Base-by-base conservation (phyloP, 1,140 invertebrate species). In the Hycleus phaleratus region DNA sequence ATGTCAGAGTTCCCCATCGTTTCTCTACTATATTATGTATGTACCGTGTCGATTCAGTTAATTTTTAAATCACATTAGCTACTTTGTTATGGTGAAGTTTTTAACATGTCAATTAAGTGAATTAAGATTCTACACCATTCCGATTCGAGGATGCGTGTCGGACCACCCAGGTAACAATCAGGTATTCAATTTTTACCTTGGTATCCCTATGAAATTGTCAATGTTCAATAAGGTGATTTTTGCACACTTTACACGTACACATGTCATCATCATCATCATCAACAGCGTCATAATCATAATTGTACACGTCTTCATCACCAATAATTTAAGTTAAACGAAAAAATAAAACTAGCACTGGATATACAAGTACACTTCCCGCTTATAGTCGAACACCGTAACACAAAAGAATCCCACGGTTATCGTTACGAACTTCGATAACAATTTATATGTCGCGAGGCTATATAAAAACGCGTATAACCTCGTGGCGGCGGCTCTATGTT, bases 31-130 rank as follows among this genome's bases (percentile, higher is more conserved):
- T 60, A 62, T 62, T 64, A 38, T 53, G 62, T 58, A 38, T 53
- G 61, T 59, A 64, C 57, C 65, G 63, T 67, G 49, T 56, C 63
- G 51, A 55, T 54, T 62, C 59, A 56, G 56, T 43, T 46, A 59
- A 54, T 56, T 65, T 63, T 58, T 54, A 59, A 62, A 61, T 46
- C 54, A 56, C 54, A 32, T 32, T 32, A 38, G 26, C 45, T 42
- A 32, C 56, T 46, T 25, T 47, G 38, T 61, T 59, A 58, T 50
- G 38, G 38, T 52, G 12, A 39, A 49, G 60, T 38, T 49, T 58
- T 65, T 65, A 67, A 67, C 63, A 54, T 68, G 67, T 68, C 67
- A 68, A 68, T 68, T 68, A 67, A 59, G 50, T 49, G 38, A 26
- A 53, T 62, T 63, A 49, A 54, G 49, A 61, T 68, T 66, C 66